Conservation (phyloP, 2,888 invertebrate species). For the Neoitamus cyanurus region DNA sequence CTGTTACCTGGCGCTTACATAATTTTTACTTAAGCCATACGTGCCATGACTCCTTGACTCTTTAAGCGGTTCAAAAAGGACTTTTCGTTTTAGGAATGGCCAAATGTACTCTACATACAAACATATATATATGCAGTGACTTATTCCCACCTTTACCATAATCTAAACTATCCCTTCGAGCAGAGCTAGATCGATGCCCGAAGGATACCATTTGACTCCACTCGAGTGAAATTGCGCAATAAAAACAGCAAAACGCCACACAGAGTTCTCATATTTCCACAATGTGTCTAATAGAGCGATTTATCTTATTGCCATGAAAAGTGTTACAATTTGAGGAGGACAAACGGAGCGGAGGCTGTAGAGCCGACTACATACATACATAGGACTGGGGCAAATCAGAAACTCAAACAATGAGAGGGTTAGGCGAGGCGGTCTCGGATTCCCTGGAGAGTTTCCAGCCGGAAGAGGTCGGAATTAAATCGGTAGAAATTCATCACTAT, state of each 20-base stretch:
- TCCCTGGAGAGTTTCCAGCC: constrained; percentile 1
- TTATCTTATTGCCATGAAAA: constrained; percentile 5
- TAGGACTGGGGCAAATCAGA: background rate
- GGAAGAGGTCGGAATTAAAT: constrained; percentile 1
- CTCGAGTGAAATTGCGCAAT: background rate
- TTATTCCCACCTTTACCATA: background rate
- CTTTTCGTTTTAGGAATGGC: no score
- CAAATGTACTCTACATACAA: no score
- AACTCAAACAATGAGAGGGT: constrained; percentile 5
- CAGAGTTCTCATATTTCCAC: background rate
- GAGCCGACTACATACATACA: background rate
- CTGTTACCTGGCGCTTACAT: background rate
- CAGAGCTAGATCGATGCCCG: background rate
- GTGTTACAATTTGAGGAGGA: background rate
- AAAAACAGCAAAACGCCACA: background rate
- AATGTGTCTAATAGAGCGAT: constrained; percentile 5
- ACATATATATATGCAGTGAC: no score
- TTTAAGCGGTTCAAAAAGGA: no score
- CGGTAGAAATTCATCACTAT: constrained; percentile 1
- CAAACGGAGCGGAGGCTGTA: background rate
- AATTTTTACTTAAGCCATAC: background rate
- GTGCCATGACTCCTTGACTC: background rate
- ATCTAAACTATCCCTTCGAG: background rate
- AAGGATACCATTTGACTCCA: background rate
- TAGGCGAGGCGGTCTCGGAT: background rate